Percentiles rank a stretch among this genome's conserved stretches.
Evolutionary conservation across 2,888 invertebrate genomes (phyloP).

Genomic region (Hedychridium roseum): DNA sequence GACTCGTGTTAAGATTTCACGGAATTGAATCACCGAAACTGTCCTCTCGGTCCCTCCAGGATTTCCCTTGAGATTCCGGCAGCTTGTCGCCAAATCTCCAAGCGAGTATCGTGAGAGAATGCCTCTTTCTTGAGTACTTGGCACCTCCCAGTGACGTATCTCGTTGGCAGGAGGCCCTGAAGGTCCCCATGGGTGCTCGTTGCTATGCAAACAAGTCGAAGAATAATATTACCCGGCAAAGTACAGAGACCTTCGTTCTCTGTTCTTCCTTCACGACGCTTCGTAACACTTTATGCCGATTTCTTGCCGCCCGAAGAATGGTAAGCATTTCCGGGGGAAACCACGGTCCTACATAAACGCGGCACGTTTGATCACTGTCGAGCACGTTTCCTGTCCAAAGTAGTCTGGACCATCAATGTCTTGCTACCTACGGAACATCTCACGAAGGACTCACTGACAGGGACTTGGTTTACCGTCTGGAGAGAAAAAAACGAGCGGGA

Average conservation of each 20-base stretch:
- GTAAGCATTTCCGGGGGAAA: no score
- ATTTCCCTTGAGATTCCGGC: constrained; percentile 33
- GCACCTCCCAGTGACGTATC: constrained; percentile 23
- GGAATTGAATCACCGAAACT: constrained; percentile 19
- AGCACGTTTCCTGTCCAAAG: constrained; percentile 36
- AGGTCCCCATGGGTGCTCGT: no score
- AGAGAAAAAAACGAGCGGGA: constrained; percentile 21
- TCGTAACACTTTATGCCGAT: no score
- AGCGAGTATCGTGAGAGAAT: constrained; percentile 2
- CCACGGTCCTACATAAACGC: no score
- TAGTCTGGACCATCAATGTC: constrained; percentile 34
- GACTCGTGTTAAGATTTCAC: constrained; percentile 16
- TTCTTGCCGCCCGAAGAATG: no score
- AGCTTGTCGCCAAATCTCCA: constrained; percentile 39
- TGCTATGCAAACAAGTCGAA: no score
- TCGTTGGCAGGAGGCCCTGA: constrained; percentile 9
- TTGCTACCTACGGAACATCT: constrained; percentile 33
- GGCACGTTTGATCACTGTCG: constrained; percentile 44
- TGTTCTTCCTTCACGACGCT: no score
- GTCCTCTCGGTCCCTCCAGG: constrained; percentile 16
- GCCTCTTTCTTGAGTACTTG: constrained; percentile 3
- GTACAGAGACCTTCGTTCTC: no score
- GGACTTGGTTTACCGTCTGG: constrained; percentile 20
- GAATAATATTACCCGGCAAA: no score
- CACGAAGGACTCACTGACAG: constrained; percentile 22